Percentiles rank a stretch among this genome's conserved stretches.
phyloP scores from a whole-genome alignment of 2,797 vertebrate species.

The Halcyon leucocephala region DNA sequence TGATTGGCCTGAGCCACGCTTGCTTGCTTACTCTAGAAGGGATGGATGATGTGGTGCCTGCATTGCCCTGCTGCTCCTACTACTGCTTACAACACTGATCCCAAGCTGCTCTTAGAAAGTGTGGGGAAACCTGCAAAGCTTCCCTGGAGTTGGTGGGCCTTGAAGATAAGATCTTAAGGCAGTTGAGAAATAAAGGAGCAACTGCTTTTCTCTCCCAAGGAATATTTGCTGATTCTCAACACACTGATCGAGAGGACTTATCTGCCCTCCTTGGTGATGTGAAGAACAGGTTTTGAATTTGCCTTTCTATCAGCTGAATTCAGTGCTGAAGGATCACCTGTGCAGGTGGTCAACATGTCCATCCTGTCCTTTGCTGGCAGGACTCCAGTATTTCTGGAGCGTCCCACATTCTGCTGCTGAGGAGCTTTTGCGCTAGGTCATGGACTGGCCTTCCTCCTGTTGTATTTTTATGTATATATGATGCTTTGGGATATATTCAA shows the following conservation, averaged over 20 bases:
- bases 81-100: neutral
- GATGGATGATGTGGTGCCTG: neutral
- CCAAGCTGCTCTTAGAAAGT: neutral
- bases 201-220: neutral
- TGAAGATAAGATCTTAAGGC: neutral
- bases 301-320: neutral
- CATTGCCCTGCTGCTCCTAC: neutral
- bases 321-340: neutral
- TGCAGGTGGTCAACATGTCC: neutral
- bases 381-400: neutral
- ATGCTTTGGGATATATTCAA: neutral
- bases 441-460: conserved; percentile 13
- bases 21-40: neutral
- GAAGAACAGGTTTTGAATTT: neutral
- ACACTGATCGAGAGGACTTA: neutral
- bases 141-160: neutral
- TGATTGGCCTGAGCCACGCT: rapidly evolving
- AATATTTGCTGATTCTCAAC: neutral
- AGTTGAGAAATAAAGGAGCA: neutral
- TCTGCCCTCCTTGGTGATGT: neutral
- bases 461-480: conserved; percentile 48
- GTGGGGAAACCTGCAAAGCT: neutral
- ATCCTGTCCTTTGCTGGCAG: conserved; percentile 5
- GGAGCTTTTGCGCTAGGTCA: conserved; percentile 41
- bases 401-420: conserved; percentile 27